Conservation (phyloP, 1,140 invertebrate species). For the Helicoverpa armigera region DNA sequence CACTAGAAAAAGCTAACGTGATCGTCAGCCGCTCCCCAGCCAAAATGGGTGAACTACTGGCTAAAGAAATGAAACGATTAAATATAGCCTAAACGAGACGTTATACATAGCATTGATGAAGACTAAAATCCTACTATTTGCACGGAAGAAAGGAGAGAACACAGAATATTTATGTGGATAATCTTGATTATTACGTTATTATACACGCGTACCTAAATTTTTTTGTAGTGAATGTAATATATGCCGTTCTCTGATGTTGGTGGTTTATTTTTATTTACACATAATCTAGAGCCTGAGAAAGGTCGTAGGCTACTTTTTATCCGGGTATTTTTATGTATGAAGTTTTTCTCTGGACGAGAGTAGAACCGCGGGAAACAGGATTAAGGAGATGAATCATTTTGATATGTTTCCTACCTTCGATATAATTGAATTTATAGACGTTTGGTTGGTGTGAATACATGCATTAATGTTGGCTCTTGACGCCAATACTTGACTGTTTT, state of each 20-base stretch:
- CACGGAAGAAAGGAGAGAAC: background rate
- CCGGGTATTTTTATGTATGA: too few relatives aligned
- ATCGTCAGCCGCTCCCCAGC: slow-evolving; percentile 98
- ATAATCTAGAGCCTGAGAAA: too few relatives aligned
- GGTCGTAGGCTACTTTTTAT: too few relatives aligned
- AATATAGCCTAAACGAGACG: slow-evolving; percentile 86
- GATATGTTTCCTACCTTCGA: too few relatives aligned
- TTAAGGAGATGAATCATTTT: too few relatives aligned
- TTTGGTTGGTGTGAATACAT: background rate
- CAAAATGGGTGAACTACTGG: slow-evolving; percentile 96
- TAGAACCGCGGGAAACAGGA: too few relatives aligned
- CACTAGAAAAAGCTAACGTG: slow-evolving; percentile 95
- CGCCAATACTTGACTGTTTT: too few relatives aligned
- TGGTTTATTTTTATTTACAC: too few relatives aligned
- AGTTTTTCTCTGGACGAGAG: too few relatives aligned
- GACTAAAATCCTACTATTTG: slow-evolving; percentile 28
- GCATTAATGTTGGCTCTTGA: background rate
- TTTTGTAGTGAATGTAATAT: too few relatives aligned
- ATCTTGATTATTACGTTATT: slow-evolving; percentile 24
- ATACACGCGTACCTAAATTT: too few relatives aligned
- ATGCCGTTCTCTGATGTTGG: too few relatives aligned
- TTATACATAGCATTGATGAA: background rate
- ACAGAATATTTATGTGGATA: slow-evolving; percentile 55
- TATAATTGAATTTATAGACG: background rate
- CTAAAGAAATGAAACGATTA: slow-evolving; percentile 95